phyloP scores from a whole-genome alignment of 2,113 vertebrate species.

The Scatophagus argus region DNA sequence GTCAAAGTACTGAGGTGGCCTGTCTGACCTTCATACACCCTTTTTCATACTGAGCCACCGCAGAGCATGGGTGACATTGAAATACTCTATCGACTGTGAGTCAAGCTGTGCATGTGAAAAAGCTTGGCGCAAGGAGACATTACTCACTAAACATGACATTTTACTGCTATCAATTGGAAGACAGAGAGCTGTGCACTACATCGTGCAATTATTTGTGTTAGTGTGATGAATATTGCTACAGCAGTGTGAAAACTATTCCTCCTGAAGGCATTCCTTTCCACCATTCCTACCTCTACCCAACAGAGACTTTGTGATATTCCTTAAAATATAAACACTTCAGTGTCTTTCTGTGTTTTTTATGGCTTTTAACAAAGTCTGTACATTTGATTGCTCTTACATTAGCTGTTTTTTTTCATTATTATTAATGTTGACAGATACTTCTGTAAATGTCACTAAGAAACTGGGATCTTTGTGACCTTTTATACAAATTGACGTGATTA shows the following conservation, averaged over 20 bases:
- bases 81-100: constrained; percentile 77
- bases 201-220: constrained; percentile 65
- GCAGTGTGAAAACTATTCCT: constrained; percentile 52
- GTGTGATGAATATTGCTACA: constrained; percentile 56
- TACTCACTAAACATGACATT: constrained; percentile 78
- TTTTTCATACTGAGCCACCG: constrained; percentile 71
- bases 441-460: constrained; percentile 47
- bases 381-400: constrained; percentile 18
- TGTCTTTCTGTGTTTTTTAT: background rate
- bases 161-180: constrained; percentile 62
- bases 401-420: constrained; percentile 30
- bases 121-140: constrained; percentile 66
- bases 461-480: constrained; percentile 55
- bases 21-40: constrained; percentile 73
- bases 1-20: constrained; percentile 75
- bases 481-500: constrained; percentile 55
- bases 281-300: constrained; percentile 2
- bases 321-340: constrained; percentile 4
- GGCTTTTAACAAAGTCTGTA: background rate
- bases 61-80: constrained; percentile 75
- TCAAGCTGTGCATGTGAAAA: constrained; percentile 80
- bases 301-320: constrained; percentile 29
- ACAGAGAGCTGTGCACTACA: constrained; percentile 57
- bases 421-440: constrained; percentile 16
- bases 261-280: constrained; percentile 50